phyloP scores from a whole-genome alignment of 2,888 invertebrate genomes.

The Pimpla rufipes region DNA sequence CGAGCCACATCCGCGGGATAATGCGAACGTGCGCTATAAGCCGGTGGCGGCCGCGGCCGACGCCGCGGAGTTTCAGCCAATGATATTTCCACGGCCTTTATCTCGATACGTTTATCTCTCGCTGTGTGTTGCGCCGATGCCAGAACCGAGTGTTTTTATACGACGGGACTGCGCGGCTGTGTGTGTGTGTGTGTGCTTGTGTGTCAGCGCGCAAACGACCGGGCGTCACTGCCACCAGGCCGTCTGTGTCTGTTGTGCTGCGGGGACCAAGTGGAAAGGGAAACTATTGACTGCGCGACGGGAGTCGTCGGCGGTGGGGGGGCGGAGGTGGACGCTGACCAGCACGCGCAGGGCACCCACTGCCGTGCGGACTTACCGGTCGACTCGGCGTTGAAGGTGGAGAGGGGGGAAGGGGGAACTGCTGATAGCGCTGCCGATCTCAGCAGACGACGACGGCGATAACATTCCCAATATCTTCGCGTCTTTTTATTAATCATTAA shows the following conservation, averaged over 20 bases:
- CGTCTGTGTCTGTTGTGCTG: constrained; percentile 28
- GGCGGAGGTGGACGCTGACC: constrained; percentile 53
- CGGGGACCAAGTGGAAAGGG: constrained; percentile 43
- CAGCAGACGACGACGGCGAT: constrained; percentile 20
- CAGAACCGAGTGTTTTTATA: constrained; percentile 75
- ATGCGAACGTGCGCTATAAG: not conserved
- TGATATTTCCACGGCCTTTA: constrained; percentile 81
- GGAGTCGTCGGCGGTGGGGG: not conserved
- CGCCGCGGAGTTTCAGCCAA: constrained; percentile 75
- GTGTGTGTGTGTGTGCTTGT: constrained; percentile 42
- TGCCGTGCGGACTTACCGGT: constrained; percentile 36
- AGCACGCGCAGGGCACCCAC: constrained; percentile 50
- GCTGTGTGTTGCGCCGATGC: constrained; percentile 59
- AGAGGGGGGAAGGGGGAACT: not conserved
- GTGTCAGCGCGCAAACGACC: constrained; percentile 34
- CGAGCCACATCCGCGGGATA: not conserved
- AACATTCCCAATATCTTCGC: constrained; percentile 40
- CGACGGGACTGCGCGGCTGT: constrained; percentile 67
- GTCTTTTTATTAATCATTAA: too few species aligned
- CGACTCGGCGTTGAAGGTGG: not conserved
- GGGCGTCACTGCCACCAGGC: constrained; percentile 30
- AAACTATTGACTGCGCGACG: constrained; percentile 71
- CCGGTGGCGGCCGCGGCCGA: constrained; percentile 17
- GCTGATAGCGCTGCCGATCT: constrained; percentile 43
- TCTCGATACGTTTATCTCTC: constrained; percentile 83